A percentile compares a stretch with the other conserved stretches of the same genome.
These are phyloP conservation scores for Ostrea denselamellosa DNA, from an alignment of 1,140 invertebrate genomes.

Conservation along the genomic window DNA sequence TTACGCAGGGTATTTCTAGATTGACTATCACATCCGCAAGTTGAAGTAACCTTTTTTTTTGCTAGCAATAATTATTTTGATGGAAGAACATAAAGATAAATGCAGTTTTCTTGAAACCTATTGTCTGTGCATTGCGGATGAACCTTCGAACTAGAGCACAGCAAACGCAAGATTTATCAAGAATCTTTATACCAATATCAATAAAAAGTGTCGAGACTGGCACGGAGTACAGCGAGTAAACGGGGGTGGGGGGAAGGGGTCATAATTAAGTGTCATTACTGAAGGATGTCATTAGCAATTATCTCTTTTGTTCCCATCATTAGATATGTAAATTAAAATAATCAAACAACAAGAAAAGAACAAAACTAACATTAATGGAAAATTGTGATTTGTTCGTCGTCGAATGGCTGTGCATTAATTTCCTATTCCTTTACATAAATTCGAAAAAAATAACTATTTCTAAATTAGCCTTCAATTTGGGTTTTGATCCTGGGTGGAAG, in stretches of 20 bases:
- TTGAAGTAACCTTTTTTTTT: neutral
- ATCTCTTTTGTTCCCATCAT: conserved; percentile 18
- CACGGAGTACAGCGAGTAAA: neutral
- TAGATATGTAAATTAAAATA: conserved; percentile 38
- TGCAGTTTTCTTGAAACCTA: neutral
- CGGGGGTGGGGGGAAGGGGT: neutral
- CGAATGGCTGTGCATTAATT: conserved; percentile 21
- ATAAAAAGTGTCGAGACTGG: conserved; percentile 10
- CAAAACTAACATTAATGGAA: conserved; percentile 36
- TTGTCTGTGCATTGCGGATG: neutral
- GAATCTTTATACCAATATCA: neutral
- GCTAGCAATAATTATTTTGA: neutral
- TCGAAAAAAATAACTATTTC: conserved; percentile 33
- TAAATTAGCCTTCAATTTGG: conserved; percentile 43
- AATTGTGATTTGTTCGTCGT: conserved; percentile 30
- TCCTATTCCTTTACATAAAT: conserved; percentile 22
- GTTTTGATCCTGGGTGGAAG: conserved; percentile 31
- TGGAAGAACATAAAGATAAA: neutral
- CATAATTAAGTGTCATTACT: conserved; percentile 28
- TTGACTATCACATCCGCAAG: neutral
- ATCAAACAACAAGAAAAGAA: conserved; percentile 37
- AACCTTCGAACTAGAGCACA: neutral
- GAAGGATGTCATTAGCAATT: conserved; percentile 29
- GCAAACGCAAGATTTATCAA: neutral
- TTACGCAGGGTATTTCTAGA: neutral